Evolutionary conservation across 37 sponge, comb jelly and placozoan species (phyloP).

Genomic region (Dysidea cf. avara): DNA sequence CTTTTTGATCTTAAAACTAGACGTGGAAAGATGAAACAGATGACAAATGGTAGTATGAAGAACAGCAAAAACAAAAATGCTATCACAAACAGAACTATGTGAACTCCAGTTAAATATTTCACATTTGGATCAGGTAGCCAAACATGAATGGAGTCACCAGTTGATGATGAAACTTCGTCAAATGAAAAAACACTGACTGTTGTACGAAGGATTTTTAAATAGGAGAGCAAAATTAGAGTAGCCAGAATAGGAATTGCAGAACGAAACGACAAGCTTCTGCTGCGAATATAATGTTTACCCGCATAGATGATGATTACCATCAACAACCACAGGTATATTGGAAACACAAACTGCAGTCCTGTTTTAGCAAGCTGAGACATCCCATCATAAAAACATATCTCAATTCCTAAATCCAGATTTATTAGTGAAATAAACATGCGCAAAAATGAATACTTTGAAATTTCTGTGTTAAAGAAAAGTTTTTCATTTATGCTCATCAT

Average conservation of each 20-base stretch:
- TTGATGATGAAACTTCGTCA: not conserved
- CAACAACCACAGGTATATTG: no score
- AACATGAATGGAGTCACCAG: not conserved
- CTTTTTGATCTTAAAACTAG: not conserved
- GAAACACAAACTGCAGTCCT: no score
- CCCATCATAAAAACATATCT: no score
- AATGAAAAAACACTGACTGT: slow-evolving; percentile 22
- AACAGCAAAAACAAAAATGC: slow-evolving; percentile 2
- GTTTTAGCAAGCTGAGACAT: no score
- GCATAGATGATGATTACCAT: no score
- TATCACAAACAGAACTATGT: slow-evolving; percentile 9
- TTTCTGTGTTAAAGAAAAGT: no score
- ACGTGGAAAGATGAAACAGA: slow-evolving; percentile 6
- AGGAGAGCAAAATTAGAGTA: slow-evolving; percentile 47
- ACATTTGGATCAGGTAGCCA: slow-evolving; percentile 47
- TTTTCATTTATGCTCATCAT: no score
- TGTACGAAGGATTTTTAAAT: slow-evolving; percentile 25
- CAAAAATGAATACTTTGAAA: no score
- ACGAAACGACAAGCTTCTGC: no score
- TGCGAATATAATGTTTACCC: no score
- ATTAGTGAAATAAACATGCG: no score
- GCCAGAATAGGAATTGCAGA: slow-evolving; percentile 28
- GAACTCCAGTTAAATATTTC: not conserved
- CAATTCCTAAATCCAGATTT: no score
- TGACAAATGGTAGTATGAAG: slow-evolving; percentile 27